phyloP scores from a whole-genome alignment of 2,888 invertebrate genomes.

The Dryobotodes eremita region DNA sequence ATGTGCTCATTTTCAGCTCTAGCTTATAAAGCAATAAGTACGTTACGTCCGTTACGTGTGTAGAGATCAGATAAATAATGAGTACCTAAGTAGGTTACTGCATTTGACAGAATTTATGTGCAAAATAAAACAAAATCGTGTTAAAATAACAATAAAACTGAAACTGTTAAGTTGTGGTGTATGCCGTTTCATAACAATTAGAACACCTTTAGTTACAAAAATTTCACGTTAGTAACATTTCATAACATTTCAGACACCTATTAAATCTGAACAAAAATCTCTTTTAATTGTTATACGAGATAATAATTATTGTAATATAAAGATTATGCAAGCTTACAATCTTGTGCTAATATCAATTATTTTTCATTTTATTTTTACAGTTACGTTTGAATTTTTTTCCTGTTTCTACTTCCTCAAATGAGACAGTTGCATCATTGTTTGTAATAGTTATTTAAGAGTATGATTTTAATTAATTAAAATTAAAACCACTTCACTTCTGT shows the following conservation, averaged over 20 bases:
- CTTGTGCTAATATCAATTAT: constrained; percentile 24
- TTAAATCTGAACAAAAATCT: constrained; percentile 8
- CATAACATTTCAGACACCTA: constrained; percentile 34
- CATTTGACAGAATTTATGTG: constrained; percentile 7
- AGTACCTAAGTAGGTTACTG: background rate
- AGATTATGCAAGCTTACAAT: constrained; percentile 35
- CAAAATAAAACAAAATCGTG: background rate
- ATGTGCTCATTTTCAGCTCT: background rate
- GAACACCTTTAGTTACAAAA: background rate
- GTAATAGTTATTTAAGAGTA: background rate
- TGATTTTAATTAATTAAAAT: constrained; percentile 13
- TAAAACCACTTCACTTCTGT: background rate
- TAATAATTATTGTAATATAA: constrained; percentile 15
- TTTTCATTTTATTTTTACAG: constrained; percentile 42
- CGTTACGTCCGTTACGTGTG: background rate
- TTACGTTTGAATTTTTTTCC: constrained; percentile 13
- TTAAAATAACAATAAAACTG: background rate
- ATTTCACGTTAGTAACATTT: constrained; percentile 28
- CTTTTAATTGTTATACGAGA: constrained; percentile 21
- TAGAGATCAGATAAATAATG: background rate
- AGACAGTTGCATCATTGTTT: constrained; percentile 31
- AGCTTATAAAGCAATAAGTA: background rate
- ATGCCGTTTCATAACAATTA: constrained; percentile 21
- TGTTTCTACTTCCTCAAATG: constrained; percentile 35
- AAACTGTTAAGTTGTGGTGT: constrained; percentile 6